Conservation (phyloP, 1,140 invertebrate species). For the Lasioglossum baleicum region DNA sequence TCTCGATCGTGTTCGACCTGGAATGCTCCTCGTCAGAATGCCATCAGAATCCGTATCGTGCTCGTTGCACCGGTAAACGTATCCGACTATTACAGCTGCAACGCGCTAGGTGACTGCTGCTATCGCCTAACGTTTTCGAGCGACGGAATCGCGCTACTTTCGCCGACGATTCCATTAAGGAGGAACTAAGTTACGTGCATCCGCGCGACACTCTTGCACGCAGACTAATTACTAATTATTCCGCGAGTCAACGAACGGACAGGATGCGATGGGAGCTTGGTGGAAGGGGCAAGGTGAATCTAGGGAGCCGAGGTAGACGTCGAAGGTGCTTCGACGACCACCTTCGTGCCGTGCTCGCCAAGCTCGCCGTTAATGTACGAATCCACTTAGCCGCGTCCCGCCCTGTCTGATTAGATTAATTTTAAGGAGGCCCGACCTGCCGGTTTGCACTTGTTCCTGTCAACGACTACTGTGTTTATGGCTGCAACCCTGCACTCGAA, state of each 20-base stretch:
- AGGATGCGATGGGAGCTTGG: not conserved
- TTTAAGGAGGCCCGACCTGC: constrained; percentile 28
- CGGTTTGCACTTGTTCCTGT: not conserved
- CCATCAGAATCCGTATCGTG: not conserved
- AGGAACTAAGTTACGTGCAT: not conserved
- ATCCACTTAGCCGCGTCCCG: constrained; percentile 41
- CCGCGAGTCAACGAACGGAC: constrained; percentile 18
- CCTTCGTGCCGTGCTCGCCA: constrained; percentile 8
- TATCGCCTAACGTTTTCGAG: not conserved
- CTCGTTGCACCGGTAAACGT: not conserved
- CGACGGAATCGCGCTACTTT: not conserved
- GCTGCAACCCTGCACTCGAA: not conserved
- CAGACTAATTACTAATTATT: constrained; percentile 39
- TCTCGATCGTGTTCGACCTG: no score
- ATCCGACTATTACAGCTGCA: not conserved
- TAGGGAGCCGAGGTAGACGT: not conserved
- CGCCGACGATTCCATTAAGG: constrained; percentile 1
- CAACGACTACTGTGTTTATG: not conserved
- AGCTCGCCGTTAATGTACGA: constrained; percentile 40
- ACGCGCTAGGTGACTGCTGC: no score
- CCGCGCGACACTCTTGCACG: not conserved
- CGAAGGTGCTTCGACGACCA: constrained; percentile 5
- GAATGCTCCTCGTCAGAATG: not conserved
- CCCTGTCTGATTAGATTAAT: constrained; percentile 48
- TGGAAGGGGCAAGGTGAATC: no score